Base-by-base conservation (phyloP, 2,888 invertebrate genomes). In the Chloromyia formosa region DNA sequence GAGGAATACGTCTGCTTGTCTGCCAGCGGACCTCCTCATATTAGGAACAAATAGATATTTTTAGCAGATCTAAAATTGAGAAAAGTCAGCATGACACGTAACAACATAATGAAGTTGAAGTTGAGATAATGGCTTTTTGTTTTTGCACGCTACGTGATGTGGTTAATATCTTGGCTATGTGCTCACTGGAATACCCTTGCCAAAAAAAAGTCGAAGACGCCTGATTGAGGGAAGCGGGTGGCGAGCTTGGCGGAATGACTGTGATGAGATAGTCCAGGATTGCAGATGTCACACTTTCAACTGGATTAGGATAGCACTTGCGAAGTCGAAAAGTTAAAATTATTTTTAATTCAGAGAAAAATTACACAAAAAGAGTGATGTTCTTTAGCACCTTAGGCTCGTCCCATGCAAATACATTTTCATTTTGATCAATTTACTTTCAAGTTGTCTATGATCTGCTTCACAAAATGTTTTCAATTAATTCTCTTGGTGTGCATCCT, bases 71-170 rank as follows among this genome's bases (percentile, higher is more conserved):
- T 18, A 42, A 40, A 64, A 42, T 64, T 40, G 42, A 16, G 40
- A 64, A 40, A 40, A 64, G 62, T 64, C 62, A 42, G 62, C 62
- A 42, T 42, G 62, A 16, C 62, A 64, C 62, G 62, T 64, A 64
- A 42, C 40, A 64, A 18, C 18, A 64, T 64, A 40, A 40, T 56
- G 22, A 56, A 56, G 56, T 56, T 56, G 56, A 56, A 56, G 56
- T 56, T 20, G 56, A 49, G 49, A 49, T 49, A 49, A 49, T 49
- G 49, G 49, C 16, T n/a, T 49, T 49, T 49, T 49, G 49, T 49
- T 49, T 49, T 49, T 49, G 49, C 49, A 49, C 49, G 49, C 49
- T 49, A 49, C 49, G 49, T 49, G 49, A 49, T 49, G 49, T 49
- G 49, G 49, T 49, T 49, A 49, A 49, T 49, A 49, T 49, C 49